A percentile compares a stretch with the other conserved stretches of the same genome.
These are phyloP conservation scores for Mionectes olivaceus DNA, from an alignment of 2,797 vertebrate species.

Conservation along the genomic window DNA sequence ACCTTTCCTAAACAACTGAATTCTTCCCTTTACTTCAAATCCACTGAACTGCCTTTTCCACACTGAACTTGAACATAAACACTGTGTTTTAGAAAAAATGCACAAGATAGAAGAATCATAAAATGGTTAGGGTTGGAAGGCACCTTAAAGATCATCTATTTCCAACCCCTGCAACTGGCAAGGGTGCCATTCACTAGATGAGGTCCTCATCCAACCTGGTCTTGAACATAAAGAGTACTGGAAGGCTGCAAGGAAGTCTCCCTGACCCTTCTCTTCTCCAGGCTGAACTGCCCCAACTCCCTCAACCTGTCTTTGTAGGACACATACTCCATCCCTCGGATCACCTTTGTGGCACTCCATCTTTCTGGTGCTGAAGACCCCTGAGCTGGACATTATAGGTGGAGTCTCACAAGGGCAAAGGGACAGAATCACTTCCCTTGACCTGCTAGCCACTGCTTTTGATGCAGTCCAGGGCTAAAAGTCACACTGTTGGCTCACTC, in stretches of 20 bases:
- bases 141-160: background rate
- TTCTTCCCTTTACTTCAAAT: background rate
- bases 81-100: background rate
- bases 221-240: background rate
- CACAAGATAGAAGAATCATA: background rate
- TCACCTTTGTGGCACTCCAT: background rate
- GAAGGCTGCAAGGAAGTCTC: rapidly evolving
- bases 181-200: background rate
- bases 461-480: background rate
- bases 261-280: background rate
- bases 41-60: background rate
- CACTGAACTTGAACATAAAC: background rate
- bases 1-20: background rate
- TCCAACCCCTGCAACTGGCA: background rate
- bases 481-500: background rate
- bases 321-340: rapidly evolving
- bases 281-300: background rate
- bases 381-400: too few relatives aligned
- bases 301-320: background rate
- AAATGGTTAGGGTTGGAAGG: background rate
- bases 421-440: background rate
- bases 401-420: background rate
- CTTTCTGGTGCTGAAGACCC: background rate
- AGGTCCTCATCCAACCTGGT: background rate
- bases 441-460: background rate